phyloP scores from a whole-genome alignment of 2,888 invertebrate species.

The Tiliacea citrago region DNA sequence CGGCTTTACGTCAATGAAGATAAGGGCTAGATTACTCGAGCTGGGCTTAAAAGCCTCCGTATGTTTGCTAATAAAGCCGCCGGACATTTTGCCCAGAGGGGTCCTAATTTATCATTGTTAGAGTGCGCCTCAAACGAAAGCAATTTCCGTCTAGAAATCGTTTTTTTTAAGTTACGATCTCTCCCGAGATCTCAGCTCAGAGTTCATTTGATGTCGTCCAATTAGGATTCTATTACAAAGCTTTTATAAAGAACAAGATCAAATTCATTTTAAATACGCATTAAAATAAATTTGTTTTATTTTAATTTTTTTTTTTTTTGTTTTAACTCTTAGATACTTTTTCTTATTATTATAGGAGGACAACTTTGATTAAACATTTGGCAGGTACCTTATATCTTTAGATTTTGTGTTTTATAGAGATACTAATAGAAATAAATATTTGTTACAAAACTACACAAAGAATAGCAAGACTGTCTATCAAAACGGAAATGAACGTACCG shows the following conservation, averaged over 20 bases:
- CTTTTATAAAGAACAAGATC: slow-evolving; percentile 57
- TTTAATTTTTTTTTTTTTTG: no score
- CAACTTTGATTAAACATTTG: not conserved
- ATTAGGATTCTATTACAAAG: slow-evolving; percentile 71
- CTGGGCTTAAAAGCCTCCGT: slow-evolving; percentile 77
- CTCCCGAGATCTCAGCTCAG: slow-evolving; percentile 73
- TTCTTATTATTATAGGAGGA: not conserved
- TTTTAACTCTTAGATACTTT: not conserved
- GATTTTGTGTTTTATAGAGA: not conserved
- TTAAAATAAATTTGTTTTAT: no score
- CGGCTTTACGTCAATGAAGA: slow-evolving; percentile 74
- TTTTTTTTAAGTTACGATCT: slow-evolving; percentile 76
- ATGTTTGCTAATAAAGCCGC: slow-evolving; percentile 85
- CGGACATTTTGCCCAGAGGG: slow-evolving; percentile 81
- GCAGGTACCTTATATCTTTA: not conserved
- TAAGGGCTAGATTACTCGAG: slow-evolving; percentile 76
- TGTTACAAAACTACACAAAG: slow-evolving; percentile 37
- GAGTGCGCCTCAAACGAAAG: slow-evolving; percentile 83
- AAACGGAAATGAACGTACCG: slow-evolving; percentile 65
- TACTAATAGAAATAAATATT: slow-evolving; percentile 35
- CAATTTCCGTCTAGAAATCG: slow-evolving; percentile 82
- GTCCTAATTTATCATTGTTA: slow-evolving; percentile 88
- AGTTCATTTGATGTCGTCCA: slow-evolving; percentile 77
- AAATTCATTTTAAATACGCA: slow-evolving; percentile 51
- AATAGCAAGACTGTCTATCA: slow-evolving; percentile 51